Base-by-base conservation (phyloP, 2,888 invertebrate genomes). In the Acrobasis suavella region DNA sequence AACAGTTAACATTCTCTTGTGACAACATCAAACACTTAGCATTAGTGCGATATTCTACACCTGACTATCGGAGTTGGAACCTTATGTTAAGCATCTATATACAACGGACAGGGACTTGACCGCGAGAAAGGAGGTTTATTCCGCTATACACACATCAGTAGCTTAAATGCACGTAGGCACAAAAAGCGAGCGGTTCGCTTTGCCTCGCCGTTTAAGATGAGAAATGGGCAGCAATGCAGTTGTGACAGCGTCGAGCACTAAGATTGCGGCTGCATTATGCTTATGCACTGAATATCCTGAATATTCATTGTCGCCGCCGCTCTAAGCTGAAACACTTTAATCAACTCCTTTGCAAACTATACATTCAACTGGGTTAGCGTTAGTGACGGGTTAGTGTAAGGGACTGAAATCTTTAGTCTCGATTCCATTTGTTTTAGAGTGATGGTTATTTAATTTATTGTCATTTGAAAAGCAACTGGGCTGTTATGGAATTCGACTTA, bases 251-350 rank as follows among this genome's bases (percentile, higher is more conserved):
- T 70, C 78, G 71, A 71, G 78, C 78, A 72, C 81, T 82, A 80
- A 87, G 87, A 89, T 88, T 85, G 87, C 81, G 80, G 80, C 76
- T 71, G 84, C 83, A 82, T 85, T 85, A 84, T 86, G 83, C 82
- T 86, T 86, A 84, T 86, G 83, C 85, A 81, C 86, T 84, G 88
- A 88, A 87, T 86, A 89, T 88, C 86, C 86, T 84, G 88, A 88
- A 87, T 86, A 89, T 88, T 87, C 86, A 86, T 86, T 82, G 82
- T 83, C 78, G 79, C 80, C 72, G 76, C 71, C 78, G 76, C 77
- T 71, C 76, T 78, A 74, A 78, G 76, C 80, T 77, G 67, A 69
- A 69, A 77, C 81, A 84, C 83, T 87, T 87, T 85, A 86, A 89
- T 89, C 85, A 86, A 86, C 81, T 83, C 75, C 78, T 81, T 81